These are phyloP conservation scores for Gymnobelideus leadbeateri DNA, from an alignment of 2,113 vertebrate genomes.

Conservation along the genomic window DNA sequence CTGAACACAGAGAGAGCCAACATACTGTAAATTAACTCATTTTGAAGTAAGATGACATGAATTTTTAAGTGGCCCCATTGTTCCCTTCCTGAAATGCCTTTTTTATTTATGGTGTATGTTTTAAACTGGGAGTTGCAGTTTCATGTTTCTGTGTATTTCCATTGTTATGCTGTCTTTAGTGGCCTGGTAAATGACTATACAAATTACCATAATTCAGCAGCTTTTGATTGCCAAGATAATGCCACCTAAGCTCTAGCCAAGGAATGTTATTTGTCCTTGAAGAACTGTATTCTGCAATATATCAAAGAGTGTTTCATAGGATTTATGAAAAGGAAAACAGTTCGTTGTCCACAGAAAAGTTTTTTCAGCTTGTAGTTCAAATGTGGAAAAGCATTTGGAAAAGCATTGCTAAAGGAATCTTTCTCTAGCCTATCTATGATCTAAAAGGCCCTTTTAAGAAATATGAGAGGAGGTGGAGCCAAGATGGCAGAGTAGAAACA, in stretches of 20 bases:
- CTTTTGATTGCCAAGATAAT: not conserved
- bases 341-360: not conserved
- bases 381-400: not conserved
- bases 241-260: not conserved
- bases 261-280: slow-evolving; percentile 4
- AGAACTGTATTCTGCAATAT: not conserved
- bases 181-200: not conserved
- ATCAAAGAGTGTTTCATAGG: not conserved
- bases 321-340: slow-evolving; percentile 4
- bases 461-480: too few species aligned
- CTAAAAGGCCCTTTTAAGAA: not conserved
- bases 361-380: not conserved
- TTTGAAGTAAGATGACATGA: not conserved
- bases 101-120: slow-evolving; percentile 15
- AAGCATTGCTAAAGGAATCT: slow-evolving; percentile 7
- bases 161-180: not conserved
- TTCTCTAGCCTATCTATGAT: not conserved
- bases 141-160: not conserved
- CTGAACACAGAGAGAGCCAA: not conserved
- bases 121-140: not conserved
- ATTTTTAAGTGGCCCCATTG: not conserved
- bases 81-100: not conserved
- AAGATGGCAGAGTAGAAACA: too few species aligned
- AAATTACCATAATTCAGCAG: not conserved
- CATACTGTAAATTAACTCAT: not conserved